Evolutionary conservation across 2,797 vertebrate genomes (phyloP), one percentile per base, ranked within the genome.

Genomic region (Schizothorax lantsangensis): DNA sequence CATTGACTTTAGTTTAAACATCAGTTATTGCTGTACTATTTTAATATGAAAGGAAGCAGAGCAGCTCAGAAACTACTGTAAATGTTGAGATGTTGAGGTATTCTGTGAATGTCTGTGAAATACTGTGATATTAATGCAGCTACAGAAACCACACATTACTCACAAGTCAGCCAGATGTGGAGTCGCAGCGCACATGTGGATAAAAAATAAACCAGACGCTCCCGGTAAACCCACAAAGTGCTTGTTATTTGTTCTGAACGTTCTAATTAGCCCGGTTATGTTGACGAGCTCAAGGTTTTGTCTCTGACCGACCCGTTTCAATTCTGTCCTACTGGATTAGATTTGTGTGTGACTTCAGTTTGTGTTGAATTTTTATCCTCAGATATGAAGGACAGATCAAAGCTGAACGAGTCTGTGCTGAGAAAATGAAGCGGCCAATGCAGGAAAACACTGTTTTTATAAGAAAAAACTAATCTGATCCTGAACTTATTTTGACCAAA

Each of bases 401-500:
- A 73, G 23, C 23, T 49, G n/a, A 33, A 8, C 0, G 7, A 74
- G 45, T 21, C 26, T 19, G 15, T 30, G 62, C 64, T 82, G 85
- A 78, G 54, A 80, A 88, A 75, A 59, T 79, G 54, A 83, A 79
- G 73, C 14, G 62, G 19, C 7, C 66, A 75, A 79, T 80, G 86
- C 57, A 68, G 84, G 49, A 69, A 36, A 79, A 64, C 23, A 38
- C 9, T 6, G 62, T 64, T 45, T 74, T 33, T n/a, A 2, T 40
- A 2, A 71, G 17, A 21, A 23, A 11, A 23, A 57, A 10, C 2
- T 1, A 57, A 57, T 23, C 9, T 59, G 57, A n/a, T 10, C 23
- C 9, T 30, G 30, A 30, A 38, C 9, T 23, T 23, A 23, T 40
- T n/a, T 95, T 95, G 96, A 96, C 1, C 36, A 71, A 12, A 40